phyloP scores from a whole-genome alignment of 2,888 invertebrate species.

The Clistopyga incitator region DNA sequence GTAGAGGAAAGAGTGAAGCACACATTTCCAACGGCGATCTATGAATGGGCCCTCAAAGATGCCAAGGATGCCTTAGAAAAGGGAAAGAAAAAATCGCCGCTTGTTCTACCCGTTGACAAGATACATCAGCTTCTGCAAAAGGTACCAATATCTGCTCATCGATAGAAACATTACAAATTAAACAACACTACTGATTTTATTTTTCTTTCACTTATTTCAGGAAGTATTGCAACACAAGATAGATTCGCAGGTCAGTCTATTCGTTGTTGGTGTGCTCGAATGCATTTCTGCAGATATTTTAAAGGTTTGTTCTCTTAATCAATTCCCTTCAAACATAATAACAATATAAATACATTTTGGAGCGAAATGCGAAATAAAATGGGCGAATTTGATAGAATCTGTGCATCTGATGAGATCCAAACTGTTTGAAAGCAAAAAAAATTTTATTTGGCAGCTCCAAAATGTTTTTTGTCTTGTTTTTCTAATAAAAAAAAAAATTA shows the following conservation, averaged over 20 bases:
- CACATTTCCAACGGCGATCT: slow-evolving; percentile 97
- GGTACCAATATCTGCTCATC: slow-evolving; percentile 82
- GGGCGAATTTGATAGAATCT: background rate
- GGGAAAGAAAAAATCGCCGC: slow-evolving; percentile 90
- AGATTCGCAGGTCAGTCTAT: slow-evolving; percentile 94
- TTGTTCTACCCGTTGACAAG: slow-evolving; percentile 94
- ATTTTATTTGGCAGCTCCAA: background rate
- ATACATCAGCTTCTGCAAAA: slow-evolving; percentile 95
- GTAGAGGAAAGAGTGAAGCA: slow-evolving; percentile 96
- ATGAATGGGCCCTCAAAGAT: slow-evolving; percentile 96
- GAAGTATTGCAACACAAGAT: slow-evolving; percentile 95
- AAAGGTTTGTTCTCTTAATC: slow-evolving; percentile 86
- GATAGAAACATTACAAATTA: background rate
- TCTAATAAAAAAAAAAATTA: slow-evolving; percentile 31
- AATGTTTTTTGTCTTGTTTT: background rate
- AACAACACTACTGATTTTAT: background rate
- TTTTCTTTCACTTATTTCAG: slow-evolving; percentile 84
- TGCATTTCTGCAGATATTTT: slow-evolving; percentile 98
- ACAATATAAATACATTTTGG: background rate
- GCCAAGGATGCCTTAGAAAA: slow-evolving; percentile 93
- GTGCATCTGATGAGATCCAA: background rate
- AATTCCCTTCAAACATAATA: background rate
- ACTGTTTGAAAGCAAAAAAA: background rate
- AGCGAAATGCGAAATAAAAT: background rate
- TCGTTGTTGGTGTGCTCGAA: slow-evolving; percentile 96